A percentile compares a stretch with the other conserved stretches of the same genome.
phyloP scores from a whole-genome alignment of 2,888 invertebrate species.

The Lasioglossum villosulum region DNA sequence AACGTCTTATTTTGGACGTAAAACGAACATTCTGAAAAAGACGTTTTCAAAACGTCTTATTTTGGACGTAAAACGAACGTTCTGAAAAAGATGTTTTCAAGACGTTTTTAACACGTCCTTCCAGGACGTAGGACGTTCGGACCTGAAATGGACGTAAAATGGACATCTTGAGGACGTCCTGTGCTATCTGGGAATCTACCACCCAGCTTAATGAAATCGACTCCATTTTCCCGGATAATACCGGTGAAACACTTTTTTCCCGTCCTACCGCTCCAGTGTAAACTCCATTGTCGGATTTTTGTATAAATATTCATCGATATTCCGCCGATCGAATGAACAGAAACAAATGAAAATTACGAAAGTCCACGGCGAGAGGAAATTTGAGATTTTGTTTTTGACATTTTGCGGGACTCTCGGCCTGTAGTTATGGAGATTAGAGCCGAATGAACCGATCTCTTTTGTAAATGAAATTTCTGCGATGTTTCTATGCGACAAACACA shows the following conservation, averaged over 20 bases:
- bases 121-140: no score
- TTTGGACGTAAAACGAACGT: no score
- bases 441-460: neutral
- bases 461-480: neutral
- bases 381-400: neutral
- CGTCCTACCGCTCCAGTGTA: neutral
- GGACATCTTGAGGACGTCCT: no score
- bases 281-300: neutral
- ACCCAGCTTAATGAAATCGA: slow-evolving; percentile 34
- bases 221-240: slow-evolving; percentile 19
- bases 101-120: no score
- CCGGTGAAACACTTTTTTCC: neutral
- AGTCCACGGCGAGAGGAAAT: neutral
- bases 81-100: no score
- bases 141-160: no score
- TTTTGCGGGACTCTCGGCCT: neutral
- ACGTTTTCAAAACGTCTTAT: no score
- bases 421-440: neutral
- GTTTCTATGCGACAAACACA: neutral
- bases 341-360: neutral
- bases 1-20: no score
- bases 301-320: slow-evolving; percentile 23
- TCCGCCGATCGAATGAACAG: neutral
- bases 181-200: no score
- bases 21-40: no score